These are phyloP conservation scores for Aegithalos caudatus DNA, from an alignment of 2,113 vertebrate genomes.

Conservation along the genomic window DNA sequence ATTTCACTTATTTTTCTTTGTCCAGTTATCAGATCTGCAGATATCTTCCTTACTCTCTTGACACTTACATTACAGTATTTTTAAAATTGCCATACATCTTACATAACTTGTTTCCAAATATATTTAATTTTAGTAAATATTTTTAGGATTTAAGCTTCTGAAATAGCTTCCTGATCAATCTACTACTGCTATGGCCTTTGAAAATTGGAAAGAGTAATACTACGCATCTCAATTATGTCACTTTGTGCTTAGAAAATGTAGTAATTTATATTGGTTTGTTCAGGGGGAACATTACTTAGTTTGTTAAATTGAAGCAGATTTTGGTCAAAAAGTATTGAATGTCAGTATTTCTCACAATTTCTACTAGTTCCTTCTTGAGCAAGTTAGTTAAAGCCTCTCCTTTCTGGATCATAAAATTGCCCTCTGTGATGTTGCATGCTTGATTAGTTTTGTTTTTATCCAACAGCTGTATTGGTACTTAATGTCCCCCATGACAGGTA, in stretches of 20 bases:
- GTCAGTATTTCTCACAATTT: not conserved
- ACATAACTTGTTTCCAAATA: not conserved
- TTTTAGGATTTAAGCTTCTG: not conserved
- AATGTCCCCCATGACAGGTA: not conserved
- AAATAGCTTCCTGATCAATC: not conserved
- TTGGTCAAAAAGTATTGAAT: not conserved
- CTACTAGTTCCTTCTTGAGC: not conserved
- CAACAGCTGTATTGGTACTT: not conserved
- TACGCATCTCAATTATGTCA: not conserved
- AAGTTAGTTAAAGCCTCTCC: not conserved
- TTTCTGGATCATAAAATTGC: conserved; percentile 12
- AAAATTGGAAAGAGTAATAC: not conserved
- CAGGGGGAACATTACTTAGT: not conserved
- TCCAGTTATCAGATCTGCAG: not conserved
- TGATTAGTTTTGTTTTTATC: not conserved
- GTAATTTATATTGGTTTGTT: not conserved
- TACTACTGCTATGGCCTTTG: not conserved
- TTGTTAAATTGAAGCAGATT: not conserved
- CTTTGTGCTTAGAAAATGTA: not conserved
- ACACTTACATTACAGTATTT: not conserved
- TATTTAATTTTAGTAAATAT: not conserved
- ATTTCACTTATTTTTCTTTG: not conserved
- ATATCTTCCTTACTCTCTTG: not conserved
- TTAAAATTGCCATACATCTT: not conserved
- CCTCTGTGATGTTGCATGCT: not conserved